Percentiles rank a stretch among this genome's conserved stretches.
Conservation (phyloP, 2,797 vertebrate genomes). For the Thripadectes ignobilis region DNA sequence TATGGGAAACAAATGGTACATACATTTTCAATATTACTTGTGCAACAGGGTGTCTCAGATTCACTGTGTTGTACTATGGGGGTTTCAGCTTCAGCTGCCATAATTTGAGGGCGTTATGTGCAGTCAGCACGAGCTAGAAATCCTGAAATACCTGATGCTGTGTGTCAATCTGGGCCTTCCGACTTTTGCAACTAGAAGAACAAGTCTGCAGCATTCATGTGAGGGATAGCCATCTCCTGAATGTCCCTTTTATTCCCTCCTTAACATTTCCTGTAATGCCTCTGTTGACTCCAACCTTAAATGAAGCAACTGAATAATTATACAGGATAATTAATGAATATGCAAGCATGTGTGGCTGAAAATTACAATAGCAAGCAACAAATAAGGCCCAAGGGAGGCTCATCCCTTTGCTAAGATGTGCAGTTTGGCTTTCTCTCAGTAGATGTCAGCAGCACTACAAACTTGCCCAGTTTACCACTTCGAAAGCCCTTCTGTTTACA, state of each 20-base stretch:
- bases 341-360: background rate
- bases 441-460: constrained; percentile 76
- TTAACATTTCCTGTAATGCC: rapidly evolving
- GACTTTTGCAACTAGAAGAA: background rate
- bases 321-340: background rate
- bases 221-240: background rate
- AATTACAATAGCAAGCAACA: background rate
- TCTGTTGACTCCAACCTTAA: background rate
- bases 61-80: background rate
- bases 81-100: background rate
- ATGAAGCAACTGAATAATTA: background rate
- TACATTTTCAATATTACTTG: background rate
- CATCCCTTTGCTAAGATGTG: background rate
- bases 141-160: background rate
- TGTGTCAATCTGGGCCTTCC: background rate
- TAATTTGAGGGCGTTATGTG: background rate
- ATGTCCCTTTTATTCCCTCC: background rate
- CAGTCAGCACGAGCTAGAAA: background rate
- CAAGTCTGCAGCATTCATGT: background rate
- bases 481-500: background rate
- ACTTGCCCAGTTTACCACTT: background rate
- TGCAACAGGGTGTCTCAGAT: background rate
- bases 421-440: constrained; percentile 52
- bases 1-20: background rate
- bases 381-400: background rate